phyloP scores from a whole-genome alignment of 2,113 vertebrate species.

The Vireo altiloquus region DNA sequence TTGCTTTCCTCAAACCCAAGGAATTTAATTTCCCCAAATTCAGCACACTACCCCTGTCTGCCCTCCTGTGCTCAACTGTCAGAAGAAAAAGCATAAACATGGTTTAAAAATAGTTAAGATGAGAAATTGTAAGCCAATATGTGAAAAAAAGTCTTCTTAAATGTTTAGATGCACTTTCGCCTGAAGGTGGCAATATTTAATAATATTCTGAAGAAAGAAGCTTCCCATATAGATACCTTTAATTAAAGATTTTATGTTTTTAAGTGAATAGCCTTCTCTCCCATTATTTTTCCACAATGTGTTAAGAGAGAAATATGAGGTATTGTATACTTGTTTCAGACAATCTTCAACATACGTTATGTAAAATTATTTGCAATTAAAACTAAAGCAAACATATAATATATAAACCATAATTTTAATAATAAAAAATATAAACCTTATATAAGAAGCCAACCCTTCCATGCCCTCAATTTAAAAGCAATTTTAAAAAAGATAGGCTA shows the following conservation, averaged over 20 bases:
- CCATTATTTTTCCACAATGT: conserved; percentile 25
- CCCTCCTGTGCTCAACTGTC: neutral
- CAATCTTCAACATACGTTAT: neutral
- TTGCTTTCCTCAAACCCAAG: neutral
- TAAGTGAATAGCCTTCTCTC: conserved; percentile 13
- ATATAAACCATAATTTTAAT: neutral
- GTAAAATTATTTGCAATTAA: conserved; percentile 48
- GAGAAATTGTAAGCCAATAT: neutral
- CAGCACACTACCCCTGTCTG: neutral
- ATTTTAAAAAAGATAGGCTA: neutral
- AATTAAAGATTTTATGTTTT: conserved; percentile 66
- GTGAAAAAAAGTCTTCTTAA: neutral
- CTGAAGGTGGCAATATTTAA: conserved; percentile 80
- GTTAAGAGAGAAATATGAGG: neutral
- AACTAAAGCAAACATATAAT: conserved; percentile 25
- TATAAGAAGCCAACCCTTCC: neutral
- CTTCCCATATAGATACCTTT: neutral
- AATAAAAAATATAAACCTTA: neutral
- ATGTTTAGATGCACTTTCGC: conserved; percentile 10
- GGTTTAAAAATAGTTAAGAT: neutral
- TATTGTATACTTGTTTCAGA: neutral
- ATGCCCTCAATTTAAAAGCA: conserved; percentile 13
- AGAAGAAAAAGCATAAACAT: neutral
- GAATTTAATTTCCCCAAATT: neutral
- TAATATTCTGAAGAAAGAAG: conserved; percentile 39